Base-by-base conservation (phyloP, 2,888 invertebrate species). In the Idaea straminata region DNA sequence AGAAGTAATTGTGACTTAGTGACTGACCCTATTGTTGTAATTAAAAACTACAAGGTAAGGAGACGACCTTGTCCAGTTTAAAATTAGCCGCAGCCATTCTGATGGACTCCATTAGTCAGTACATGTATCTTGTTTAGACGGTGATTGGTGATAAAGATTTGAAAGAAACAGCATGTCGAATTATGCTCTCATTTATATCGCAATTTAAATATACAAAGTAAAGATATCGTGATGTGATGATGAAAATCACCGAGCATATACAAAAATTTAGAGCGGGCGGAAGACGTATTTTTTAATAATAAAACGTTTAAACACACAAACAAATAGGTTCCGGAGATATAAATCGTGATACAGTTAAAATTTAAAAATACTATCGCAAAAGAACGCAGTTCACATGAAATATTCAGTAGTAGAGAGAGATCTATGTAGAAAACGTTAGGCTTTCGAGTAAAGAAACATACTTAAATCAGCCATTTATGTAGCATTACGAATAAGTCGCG, bases 61-160 rank as follows among this genome's bases (percentile, higher is more conserved):
- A 69, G 75, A 78, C 75, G 82, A 82, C 86, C 84, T 85, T 86
- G 84, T 62, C 64, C 65, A 72, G 74, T 77, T 76, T 79, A 74
- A 78, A 79, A 79, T 80, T 79, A 80, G 74, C 77, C 68, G 69
- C 66, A 74, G 71, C 77, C 72, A 81, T 79, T 47, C 78, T 78
- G 72, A 74, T 74, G 71, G 69, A 75, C 73, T 77, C 75, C 75
- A 76, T 77, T 77, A 77, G 72, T 25, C 25, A 25, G 25, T 70
- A 78, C 77, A 79, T 77, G 70, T 74, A 75, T 72, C 69, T 72
- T 78, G 73, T 78, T 80, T 77, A 74, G 76, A 76, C 73, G 74
- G 74, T 73, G 79, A 75, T 81, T 78, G 78, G 78, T 76, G 69
- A 67, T 71, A 66, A 70, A 59, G 65, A 72, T 72, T 72, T 77